These are phyloP conservation scores for Halcyon malimbica DNA, from an alignment of 2,113 vertebrate species.

Conservation along the genomic window DNA sequence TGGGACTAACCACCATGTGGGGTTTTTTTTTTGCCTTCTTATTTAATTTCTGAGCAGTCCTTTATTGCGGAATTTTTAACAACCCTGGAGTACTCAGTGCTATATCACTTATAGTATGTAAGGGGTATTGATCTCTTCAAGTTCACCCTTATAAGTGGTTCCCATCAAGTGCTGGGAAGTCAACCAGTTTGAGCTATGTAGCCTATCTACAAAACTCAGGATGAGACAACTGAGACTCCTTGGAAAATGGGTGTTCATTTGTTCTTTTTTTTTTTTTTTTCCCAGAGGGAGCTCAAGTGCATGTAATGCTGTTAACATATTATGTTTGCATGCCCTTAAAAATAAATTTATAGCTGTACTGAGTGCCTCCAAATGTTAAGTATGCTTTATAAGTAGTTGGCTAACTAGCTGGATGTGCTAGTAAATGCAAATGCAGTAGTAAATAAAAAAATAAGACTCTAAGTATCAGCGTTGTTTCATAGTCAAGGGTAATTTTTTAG, in stretches of 20 bases:
- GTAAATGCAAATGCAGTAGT: slow-evolving; percentile 56
- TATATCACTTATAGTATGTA: slow-evolving; percentile 55
- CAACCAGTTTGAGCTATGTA: slow-evolving; percentile 53
- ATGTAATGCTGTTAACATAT: slow-evolving; percentile 56
- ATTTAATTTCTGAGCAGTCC: slow-evolving; percentile 49
- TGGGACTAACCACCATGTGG: background rate
- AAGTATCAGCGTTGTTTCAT: slow-evolving; percentile 68
- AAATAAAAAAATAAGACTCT: slow-evolving; percentile 72
- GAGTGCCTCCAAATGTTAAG: slow-evolving; percentile 72
- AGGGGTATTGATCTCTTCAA: slow-evolving; percentile 69
- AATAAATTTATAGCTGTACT: slow-evolving; percentile 67
- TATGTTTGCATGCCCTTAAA: slow-evolving; percentile 64
- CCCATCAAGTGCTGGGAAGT: slow-evolving; percentile 58
- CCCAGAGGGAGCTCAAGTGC: slow-evolving; percentile 49
- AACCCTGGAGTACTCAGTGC: slow-evolving; percentile 14
- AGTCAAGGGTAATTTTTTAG: slow-evolving; percentile 50
- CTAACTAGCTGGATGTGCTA: slow-evolving; percentile 70
- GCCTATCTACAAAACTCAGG: slow-evolving; percentile 59
- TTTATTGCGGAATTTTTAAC: slow-evolving; percentile 32
- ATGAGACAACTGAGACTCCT: slow-evolving; percentile 36
- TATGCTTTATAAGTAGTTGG: slow-evolving; percentile 74
- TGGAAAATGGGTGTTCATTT: slow-evolving; percentile 12
- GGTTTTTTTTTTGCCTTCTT: background rate
- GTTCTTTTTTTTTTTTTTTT: background rate
- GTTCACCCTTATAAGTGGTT: slow-evolving; percentile 69